Evolutionary conservation across 2,888 invertebrate species (phyloP).

Genomic region (Zeuzera pyrina): DNA sequence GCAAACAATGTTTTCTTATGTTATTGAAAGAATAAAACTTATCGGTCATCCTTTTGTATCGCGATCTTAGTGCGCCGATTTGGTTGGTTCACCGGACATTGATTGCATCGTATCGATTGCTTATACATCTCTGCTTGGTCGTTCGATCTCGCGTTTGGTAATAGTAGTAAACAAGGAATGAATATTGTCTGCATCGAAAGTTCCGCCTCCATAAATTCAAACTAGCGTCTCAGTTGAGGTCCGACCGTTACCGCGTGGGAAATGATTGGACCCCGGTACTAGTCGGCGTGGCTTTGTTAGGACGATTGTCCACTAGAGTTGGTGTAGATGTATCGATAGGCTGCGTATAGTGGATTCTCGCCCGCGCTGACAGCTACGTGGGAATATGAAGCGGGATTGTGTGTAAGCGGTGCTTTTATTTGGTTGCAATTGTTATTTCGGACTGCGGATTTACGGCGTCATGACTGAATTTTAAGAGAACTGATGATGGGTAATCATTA

Average conservation of each 20-base stretch:
- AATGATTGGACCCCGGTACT: constrained; percentile 57
- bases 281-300: constrained; percentile 66
- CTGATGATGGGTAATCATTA: no score
- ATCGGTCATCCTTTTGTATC: constrained; percentile 68
- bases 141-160: constrained; percentile 30
- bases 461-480: no score
- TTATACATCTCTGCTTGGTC: constrained; percentile 42
- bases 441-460: no score
- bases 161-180: constrained; percentile 30
- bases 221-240: constrained; percentile 55
- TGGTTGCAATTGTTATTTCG: no score
- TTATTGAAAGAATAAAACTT: constrained; percentile 60
- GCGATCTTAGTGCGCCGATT: constrained; percentile 51
- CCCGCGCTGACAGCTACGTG: constrained; percentile 65
- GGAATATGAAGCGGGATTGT: constrained; percentile 53
- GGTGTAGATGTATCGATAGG: constrained; percentile 66
- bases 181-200: constrained; percentile 35
- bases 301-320: constrained; percentile 68
- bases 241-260: constrained; percentile 71
- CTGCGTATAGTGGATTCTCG: constrained; percentile 36
- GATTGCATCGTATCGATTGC: constrained; percentile 29
- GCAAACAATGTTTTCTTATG: constrained; percentile 63
- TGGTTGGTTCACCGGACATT: constrained; percentile 28
- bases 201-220: constrained; percentile 58
- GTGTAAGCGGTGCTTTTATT: constrained; percentile 43